A percentile compares a stretch with the other conserved stretches of the same genome.
These are phyloP conservation scores for Merodon equestris DNA, from an alignment of 2,888 invertebrate genomes.

Conservation along the genomic window DNA sequence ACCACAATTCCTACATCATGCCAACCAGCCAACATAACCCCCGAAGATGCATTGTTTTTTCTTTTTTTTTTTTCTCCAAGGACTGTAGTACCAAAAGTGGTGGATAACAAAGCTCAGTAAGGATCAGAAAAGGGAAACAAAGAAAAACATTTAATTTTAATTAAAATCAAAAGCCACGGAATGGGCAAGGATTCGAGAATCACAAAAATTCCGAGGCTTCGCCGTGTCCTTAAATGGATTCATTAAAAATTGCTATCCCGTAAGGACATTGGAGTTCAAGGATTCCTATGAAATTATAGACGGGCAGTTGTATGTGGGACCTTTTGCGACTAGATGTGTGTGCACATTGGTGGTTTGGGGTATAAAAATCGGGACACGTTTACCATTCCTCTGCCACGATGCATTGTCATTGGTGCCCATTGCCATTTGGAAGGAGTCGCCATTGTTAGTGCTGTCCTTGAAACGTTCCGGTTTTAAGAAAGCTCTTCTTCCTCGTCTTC, in stretches of 20 bases:
- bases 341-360: constrained; percentile 29
- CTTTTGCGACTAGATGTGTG: background rate
- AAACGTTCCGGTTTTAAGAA: constrained; percentile 58
- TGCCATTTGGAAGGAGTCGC: background rate
- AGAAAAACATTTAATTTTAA: constrained; percentile 62
- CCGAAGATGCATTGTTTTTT: too few species aligned
- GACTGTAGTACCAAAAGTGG: too few species aligned
- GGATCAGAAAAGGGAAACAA: constrained; percentile 18
- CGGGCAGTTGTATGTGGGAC: constrained; percentile 20
- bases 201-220: too few species aligned
- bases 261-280: constrained; percentile 67
- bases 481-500: constrained; percentile 41
- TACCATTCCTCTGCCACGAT: constrained; percentile 44
- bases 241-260: constrained; percentile 59
- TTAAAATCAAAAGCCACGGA: constrained; percentile 60
- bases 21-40: too few species aligned
- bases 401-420: constrained; percentile 41
- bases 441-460: constrained; percentile 46
- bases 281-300: constrained; percentile 53
- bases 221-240: constrained; percentile 62
- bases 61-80: too few species aligned
- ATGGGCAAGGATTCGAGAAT: constrained; percentile 41
- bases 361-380: constrained; percentile 48
- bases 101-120: constrained; percentile 15
- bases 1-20: constrained; percentile 29